A percentile compares a stretch with the other conserved stretches of the same genome.
Evolutionary conservation across 2,888 invertebrate species (phyloP).

Genomic region (Acanthococcus lagerstroemiae): DNA sequence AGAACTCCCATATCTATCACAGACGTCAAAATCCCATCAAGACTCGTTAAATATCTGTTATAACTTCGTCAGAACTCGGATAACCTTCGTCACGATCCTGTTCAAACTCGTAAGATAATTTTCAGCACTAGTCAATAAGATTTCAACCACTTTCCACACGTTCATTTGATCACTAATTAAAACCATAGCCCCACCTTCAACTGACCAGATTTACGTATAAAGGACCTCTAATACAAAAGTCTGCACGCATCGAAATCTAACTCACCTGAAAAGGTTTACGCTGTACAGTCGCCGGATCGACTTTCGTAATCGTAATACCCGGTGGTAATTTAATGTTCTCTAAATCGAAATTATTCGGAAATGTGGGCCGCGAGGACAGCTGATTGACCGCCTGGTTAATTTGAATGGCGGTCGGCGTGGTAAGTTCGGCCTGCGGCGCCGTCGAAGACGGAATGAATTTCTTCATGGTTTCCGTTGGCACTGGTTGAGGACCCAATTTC

Average conservation of each 20-base stretch:
- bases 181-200: not conserved
- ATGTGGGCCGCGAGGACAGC: slow-evolving; percentile 35
- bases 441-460: not conserved
- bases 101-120: too few species aligned
- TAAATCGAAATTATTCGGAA: slow-evolving; percentile 39
- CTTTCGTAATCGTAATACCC: slow-evolving; percentile 57
- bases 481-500: slow-evolving; percentile 15
- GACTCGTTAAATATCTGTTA: too few species aligned
- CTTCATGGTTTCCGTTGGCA: not conserved
- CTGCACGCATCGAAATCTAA: too few species aligned
- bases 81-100: too few species aligned
- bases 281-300: slow-evolving; percentile 39
- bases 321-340: slow-evolving; percentile 60
- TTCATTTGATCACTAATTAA: not conserved
- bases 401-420: slow-evolving; percentile 38
- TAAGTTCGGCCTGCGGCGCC: slow-evolving; percentile 32
- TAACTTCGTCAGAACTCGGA: too few species aligned
- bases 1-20: too few species aligned
- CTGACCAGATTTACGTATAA: too few species aligned
- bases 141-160: not conserved
- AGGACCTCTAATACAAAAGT: too few species aligned
- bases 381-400: slow-evolving; percentile 38
- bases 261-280: slow-evolving; percentile 20
- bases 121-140: not conserved
- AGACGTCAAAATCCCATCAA: too few species aligned